A percentile compares a stretch with the other conserved stretches of the same genome.
phyloP scores from a whole-genome alignment of 2,113 vertebrate species.

The Leucopsar rothschildi region DNA sequence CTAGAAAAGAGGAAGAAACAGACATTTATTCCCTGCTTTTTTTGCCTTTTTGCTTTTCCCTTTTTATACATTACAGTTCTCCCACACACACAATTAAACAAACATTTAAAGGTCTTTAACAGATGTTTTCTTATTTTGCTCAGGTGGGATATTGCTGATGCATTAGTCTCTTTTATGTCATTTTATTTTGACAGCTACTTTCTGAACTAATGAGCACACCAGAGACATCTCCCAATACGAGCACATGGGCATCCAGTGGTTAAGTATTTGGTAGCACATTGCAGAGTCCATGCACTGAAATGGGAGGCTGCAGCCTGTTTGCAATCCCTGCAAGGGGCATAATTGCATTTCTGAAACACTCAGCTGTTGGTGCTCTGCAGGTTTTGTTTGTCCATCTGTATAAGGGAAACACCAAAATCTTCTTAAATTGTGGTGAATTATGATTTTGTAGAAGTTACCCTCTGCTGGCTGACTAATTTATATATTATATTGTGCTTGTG shows the following conservation, averaged over 20 bases:
- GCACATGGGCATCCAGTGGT: constrained; percentile 22
- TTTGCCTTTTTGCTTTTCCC: background rate
- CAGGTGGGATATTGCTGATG: constrained; percentile 18
- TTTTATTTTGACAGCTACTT: constrained; percentile 15
- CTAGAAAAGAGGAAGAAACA: background rate
- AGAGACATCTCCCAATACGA: background rate
- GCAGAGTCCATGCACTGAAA: background rate
- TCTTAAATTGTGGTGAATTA: constrained; percentile 31
- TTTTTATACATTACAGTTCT: background rate
- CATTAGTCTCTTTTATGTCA: constrained; percentile 8
- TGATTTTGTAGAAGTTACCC: constrained; percentile 34
- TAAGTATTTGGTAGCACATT: constrained; percentile 15
- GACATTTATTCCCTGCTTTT: background rate
- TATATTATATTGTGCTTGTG: background rate
- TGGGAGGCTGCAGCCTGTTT: background rate
- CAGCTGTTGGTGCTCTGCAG: constrained; percentile 39
- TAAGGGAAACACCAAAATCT: constrained; percentile 40
- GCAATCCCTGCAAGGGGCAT: constrained; percentile 54
- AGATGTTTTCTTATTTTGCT: constrained; percentile 39
- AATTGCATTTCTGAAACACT: constrained; percentile 62
- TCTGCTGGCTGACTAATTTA: background rate
- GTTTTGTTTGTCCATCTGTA: constrained; percentile 34
- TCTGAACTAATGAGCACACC: constrained; percentile 36
- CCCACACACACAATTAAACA: background rate
- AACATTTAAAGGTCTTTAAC: background rate